phyloP scores from a whole-genome alignment of 2,888 invertebrate species.

The Lordiphosa andalusiaca region DNA sequence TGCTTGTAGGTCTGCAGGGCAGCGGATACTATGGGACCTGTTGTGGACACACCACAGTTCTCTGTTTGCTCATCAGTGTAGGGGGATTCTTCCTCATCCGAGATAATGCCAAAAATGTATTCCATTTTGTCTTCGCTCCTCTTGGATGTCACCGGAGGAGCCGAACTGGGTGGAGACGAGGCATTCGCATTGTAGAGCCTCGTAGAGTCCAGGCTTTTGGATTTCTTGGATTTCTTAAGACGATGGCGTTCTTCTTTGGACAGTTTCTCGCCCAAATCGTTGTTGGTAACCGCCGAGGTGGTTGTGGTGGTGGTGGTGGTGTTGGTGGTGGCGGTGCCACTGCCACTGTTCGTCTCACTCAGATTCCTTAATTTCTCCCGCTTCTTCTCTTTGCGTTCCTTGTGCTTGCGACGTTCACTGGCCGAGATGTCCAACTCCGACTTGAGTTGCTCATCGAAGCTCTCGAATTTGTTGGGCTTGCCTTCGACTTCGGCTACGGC shows the following conservation, averaged over 20 bases:
- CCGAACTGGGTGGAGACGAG: conserved; percentile 23
- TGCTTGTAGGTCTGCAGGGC: conserved; percentile 79
- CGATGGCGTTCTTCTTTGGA: conserved; percentile 80
- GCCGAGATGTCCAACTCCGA: conserved; percentile 63
- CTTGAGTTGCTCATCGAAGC: conserved; percentile 81
- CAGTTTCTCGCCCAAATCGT: conserved; percentile 55
- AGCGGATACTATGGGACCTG: conserved; percentile 78
- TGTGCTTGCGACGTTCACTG: conserved; percentile 78
- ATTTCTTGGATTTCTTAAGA: conserved; percentile 83
- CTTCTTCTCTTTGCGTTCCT: conserved; percentile 79
- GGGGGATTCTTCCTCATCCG: conserved; percentile 84
- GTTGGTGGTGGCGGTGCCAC: conserved; percentile 33
- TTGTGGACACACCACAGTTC: conserved; percentile 37
- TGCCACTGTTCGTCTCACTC: conserved; percentile 46
- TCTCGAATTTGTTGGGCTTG: conserved; percentile 79
- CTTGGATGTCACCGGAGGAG: conserved; percentile 75
- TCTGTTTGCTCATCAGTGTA: conserved; percentile 64
- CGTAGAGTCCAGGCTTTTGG: conserved; percentile 72
- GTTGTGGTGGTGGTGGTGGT: not conserved
- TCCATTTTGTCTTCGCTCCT: conserved; percentile 93
- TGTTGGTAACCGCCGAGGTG: not conserved
- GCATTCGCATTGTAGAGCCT: conserved; percentile 45
- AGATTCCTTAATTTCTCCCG: conserved; percentile 77
- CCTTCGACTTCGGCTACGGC: not conserved
- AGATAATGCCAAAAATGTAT: conserved; percentile 92